Conservation (phyloP, 2,888 invertebrate genomes). For the Dasysyrphus tricinctus region DNA sequence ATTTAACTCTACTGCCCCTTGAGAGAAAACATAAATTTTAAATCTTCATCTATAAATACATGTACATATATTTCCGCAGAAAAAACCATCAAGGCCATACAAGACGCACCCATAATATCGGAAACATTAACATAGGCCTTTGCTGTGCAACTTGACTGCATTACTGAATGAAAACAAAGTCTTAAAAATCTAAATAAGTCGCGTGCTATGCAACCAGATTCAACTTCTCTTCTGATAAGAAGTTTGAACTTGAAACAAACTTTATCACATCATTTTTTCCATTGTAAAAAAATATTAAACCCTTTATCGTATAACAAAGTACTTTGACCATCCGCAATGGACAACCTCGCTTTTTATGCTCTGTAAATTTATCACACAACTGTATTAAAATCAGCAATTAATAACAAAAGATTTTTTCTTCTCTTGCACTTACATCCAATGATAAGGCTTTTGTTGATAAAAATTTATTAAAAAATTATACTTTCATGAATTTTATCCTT, state of each 20-base stretch:
- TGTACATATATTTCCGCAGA: background rate
- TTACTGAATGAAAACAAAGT: background rate
- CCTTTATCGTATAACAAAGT: constrained; percentile 2
- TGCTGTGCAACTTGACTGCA: background rate
- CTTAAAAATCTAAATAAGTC: background rate
- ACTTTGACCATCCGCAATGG: constrained; percentile 36
- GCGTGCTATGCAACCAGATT: background rate
- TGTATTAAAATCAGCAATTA: background rate
- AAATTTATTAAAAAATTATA: background rate
- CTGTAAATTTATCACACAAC: constrained; percentile 3
- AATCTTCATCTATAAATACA: background rate
- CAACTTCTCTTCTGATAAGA: constrained; percentile 10
- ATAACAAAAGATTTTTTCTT: constrained; percentile 11
- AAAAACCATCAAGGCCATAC: constrained; percentile 5
- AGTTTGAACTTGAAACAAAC: constrained; percentile 34
- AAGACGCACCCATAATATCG: background rate
- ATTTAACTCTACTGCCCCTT: background rate
- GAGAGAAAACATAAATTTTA: background rate
- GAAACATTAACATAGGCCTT: background rate
- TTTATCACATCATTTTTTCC: background rate
- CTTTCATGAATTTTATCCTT: constrained; percentile 25
- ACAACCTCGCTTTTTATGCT: constrained; percentile 22
- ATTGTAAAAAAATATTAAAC: background rate
- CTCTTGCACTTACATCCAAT: background rate
- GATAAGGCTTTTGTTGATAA: constrained; percentile 14